A percentile compares a stretch with the other conserved stretches of the same genome.
These are phyloP conservation scores for Mantis religiosa DNA, from an alignment of 2,888 invertebrate genomes.

Conservation along the genomic window DNA sequence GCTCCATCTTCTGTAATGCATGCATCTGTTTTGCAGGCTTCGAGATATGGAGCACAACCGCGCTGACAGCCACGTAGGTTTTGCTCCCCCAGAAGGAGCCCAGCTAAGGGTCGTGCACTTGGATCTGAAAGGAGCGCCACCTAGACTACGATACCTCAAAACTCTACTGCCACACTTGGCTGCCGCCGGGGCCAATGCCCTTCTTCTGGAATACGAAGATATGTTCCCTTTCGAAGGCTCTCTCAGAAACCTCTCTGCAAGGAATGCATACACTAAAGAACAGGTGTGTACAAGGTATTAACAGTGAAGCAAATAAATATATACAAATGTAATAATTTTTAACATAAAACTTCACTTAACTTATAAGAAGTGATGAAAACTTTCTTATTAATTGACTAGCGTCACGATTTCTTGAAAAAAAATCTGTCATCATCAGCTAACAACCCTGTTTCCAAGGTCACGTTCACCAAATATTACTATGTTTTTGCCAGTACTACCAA, in stretches of 20 bases:
- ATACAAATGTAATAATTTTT: no score
- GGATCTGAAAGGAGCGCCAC: constrained; percentile 52
- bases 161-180: constrained; percentile 37
- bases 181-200: constrained; percentile 46
- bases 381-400: no score
- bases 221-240: constrained; percentile 55
- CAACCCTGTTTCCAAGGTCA: no score
- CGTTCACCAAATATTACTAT: no score
- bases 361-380: no score
- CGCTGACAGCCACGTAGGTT: not conserved
- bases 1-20: no score
- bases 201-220: constrained; percentile 60
- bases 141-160: constrained; percentile 44
- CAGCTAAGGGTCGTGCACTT: constrained; percentile 43
- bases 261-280: constrained; percentile 43
- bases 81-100: not conserved
- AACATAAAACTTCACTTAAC: no score
- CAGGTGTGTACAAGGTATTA: constrained; percentile 34
- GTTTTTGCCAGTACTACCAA: no score
- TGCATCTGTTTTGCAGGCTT: not conserved
- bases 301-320: no score
- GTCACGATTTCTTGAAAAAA: no score
- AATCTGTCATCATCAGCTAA: no score
- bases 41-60: not conserved
- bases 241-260: constrained; percentile 40